Conservation (phyloP, 2,888 invertebrate species). For the Tiliacea aurago region DNA sequence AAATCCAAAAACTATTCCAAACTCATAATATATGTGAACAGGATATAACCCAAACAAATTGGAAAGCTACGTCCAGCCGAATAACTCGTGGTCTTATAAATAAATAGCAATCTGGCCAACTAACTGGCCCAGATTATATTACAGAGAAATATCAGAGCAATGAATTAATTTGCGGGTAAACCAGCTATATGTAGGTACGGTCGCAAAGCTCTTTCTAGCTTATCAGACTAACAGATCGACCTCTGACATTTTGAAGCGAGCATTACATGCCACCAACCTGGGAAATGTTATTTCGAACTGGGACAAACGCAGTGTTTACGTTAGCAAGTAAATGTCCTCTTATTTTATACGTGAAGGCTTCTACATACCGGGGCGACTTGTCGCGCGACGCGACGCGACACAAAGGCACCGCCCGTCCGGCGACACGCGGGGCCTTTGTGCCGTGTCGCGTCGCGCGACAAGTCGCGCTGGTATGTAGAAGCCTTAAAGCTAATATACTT, state of each 20-base stretch:
- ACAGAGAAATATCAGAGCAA: conserved; percentile 45
- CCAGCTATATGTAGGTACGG: conserved; percentile 37
- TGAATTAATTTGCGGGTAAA: conserved; percentile 57
- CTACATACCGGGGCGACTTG: no score
- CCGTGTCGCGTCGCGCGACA: no score
- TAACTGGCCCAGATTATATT: conserved; percentile 47
- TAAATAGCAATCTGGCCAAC: conserved; percentile 48
- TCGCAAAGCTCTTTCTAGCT: conserved; percentile 63
- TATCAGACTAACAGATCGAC: conserved; percentile 76
- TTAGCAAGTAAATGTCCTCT: conserved; percentile 60
- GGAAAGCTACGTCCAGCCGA: conserved; percentile 44
- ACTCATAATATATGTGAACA: conserved; percentile 24
- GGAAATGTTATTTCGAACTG: conserved; percentile 77
- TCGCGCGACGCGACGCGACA: no score
- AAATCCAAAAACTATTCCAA: conserved; percentile 43
- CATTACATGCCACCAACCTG: conserved; percentile 77
- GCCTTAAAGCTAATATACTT: conserved; percentile 42
- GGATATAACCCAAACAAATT: conserved; percentile 45
- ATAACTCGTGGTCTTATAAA: conserved; percentile 43
- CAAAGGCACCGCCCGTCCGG: no score
- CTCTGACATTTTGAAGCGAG: conserved; percentile 80
- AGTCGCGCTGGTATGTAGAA: no score
- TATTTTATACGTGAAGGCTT: conserved; percentile 62
- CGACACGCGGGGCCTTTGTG: no score
- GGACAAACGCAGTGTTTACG: conserved; percentile 68